These are phyloP conservation scores for Folsomia candida DNA, from an alignment of 2,888 invertebrate species.

Conservation along the genomic window DNA sequence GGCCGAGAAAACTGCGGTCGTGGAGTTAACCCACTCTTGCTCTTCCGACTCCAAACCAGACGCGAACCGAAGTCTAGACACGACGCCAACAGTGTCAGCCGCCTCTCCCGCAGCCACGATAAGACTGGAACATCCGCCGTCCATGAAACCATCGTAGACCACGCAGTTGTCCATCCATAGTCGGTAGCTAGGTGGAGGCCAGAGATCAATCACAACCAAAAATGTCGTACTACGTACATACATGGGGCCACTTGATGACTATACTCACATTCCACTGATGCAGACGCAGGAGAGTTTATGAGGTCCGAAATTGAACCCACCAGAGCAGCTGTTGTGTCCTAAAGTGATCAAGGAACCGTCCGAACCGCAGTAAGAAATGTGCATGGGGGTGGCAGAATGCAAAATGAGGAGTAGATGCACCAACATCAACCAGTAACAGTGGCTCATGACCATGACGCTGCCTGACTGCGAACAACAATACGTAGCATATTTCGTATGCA, in stretches of 20 bases:
- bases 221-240: too few species aligned
- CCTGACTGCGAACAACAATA: too few species aligned
- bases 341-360: constrained; percentile 23
- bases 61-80: constrained; percentile 6
- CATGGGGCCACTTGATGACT: too few species aligned
- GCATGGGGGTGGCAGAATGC: not conserved
- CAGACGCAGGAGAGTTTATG: constrained; percentile 33
- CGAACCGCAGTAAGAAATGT: constrained; percentile 29
- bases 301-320: constrained; percentile 31
- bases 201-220: too few species aligned
- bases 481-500: too few species aligned
- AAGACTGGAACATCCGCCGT: constrained; percentile 17
- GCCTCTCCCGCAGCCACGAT: too few species aligned
- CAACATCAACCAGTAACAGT: too few species aligned
- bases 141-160: constrained; percentile 30
- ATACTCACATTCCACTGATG: constrained; percentile 34
- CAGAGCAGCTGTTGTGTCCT: constrained; percentile 22
- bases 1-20: constrained; percentile 19
- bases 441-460: too few species aligned
- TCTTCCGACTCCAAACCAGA: too few species aligned
- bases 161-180: constrained; percentile 33
- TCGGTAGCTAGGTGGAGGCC: constrained; percentile 25
- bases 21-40: not conserved
- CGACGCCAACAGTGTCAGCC: constrained; percentile 11
- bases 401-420: too few species aligned